Conservation (phyloP, 2,888 invertebrate genomes). For the Carpatolechia fugitivella region DNA sequence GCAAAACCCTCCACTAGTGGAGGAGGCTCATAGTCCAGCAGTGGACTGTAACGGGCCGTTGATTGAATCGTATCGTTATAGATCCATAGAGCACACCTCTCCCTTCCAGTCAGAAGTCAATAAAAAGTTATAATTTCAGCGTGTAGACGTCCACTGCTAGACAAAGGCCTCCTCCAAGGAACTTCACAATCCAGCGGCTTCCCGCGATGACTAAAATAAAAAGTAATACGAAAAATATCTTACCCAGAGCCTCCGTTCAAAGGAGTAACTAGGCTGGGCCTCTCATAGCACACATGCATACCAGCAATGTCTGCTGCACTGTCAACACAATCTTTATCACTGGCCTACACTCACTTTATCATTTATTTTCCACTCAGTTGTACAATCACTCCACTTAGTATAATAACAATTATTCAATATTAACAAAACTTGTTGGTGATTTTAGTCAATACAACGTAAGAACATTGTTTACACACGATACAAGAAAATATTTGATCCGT, state of each 20-base stretch:
- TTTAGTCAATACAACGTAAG: constrained; percentile 67
- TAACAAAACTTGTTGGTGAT: constrained; percentile 28
- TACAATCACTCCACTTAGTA: constrained; percentile 28
- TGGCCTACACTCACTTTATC: background rate
- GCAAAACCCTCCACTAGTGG: no score
- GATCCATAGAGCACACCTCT: no score
- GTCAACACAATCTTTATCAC: background rate
- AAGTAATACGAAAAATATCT: no score
- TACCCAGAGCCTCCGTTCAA: constrained; percentile 73
- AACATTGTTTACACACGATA: constrained; percentile 55
- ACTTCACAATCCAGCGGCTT: no score
- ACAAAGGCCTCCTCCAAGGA: no score
- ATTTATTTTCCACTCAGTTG: background rate
- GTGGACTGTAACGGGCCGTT: no score
- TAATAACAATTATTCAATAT: constrained; percentile 9
- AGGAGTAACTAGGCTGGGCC: constrained; percentile 68
- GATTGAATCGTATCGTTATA: no score
- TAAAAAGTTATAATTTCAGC: no score
- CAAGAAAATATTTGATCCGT: background rate
- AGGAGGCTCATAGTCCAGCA: no score
- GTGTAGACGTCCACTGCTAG: no score
- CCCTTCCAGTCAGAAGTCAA: no score
- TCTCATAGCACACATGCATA: constrained; percentile 77
- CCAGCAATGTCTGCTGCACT: constrained; percentile 50
- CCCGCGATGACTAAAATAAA: no score